Percentiles rank a stretch among this genome's conserved stretches.
Evolutionary conservation across 2,113 vertebrate species (phyloP).

Genomic region (Platanista minor): DNA sequence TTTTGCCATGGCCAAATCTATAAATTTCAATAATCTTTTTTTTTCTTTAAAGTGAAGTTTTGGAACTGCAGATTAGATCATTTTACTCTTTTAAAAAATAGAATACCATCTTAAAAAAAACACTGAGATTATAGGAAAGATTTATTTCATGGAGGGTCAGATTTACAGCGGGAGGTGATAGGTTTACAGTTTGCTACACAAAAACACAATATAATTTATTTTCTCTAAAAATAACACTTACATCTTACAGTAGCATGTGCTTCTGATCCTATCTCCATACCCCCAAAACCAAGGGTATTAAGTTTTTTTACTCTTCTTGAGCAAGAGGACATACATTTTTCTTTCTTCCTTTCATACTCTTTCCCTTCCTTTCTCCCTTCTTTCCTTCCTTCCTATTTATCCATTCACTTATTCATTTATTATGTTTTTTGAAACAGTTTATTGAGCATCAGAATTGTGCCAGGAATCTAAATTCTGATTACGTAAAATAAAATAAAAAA

Average conservation of each 20-base stretch:
- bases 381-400: background rate
- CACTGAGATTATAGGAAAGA: slow-evolving; percentile 54
- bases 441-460: background rate
- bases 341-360: background rate
- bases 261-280: background rate
- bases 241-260: slow-evolving; percentile 24
- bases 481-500: background rate
- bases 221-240: slow-evolving; percentile 71
- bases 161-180: slow-evolving; percentile 74
- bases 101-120: slow-evolving; percentile 50
- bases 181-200: slow-evolving; percentile 72
- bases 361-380: background rate
- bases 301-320: background rate
- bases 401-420: background rate
- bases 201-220: slow-evolving; percentile 74
- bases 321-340: background rate
- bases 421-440: background rate
- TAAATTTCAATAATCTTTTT: slow-evolving; percentile 21
- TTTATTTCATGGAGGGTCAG: slow-evolving; percentile 68
- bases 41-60: background rate
- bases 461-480: background rate
- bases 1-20: slow-evolving; percentile 43
- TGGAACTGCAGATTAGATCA: background rate
- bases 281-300: background rate
- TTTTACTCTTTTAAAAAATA: slow-evolving; percentile 55